Conservation (phyloP, 2,113 vertebrate species). For the Ochotona curzoniae region DNA sequence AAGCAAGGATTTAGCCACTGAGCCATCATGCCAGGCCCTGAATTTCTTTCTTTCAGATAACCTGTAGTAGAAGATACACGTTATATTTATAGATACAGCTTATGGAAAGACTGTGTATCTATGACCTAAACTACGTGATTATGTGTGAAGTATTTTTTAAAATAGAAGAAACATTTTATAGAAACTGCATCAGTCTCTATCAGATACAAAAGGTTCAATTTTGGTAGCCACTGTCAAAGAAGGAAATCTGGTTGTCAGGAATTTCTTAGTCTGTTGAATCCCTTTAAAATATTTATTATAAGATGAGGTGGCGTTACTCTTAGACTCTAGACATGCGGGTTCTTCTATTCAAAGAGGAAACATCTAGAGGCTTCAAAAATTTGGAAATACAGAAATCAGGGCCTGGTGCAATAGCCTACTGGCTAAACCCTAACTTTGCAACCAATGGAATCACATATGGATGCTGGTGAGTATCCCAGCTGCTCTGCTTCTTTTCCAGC, state of each 20-base stretch:
- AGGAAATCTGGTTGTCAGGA: not conserved
- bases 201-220: not conserved
- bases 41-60: not conserved
- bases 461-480: no score
- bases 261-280: not conserved
- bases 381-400: no score
- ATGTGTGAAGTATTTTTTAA: not conserved
- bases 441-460: no score
- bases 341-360: not conserved
- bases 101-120: not conserved
- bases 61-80: not conserved
- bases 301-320: not conserved
- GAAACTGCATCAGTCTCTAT: not conserved
- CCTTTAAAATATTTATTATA: not conserved
- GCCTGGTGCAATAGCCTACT: no score
- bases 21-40: not conserved
- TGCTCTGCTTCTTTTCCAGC: no score
- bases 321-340: not conserved
- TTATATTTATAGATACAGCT: not conserved
- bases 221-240: not conserved
- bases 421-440: no score
- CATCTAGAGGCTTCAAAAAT: no score
- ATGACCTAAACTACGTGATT: not conserved
- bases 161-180: not conserved
- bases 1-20: no score